Conservation (phyloP, 2,113 vertebrate species). For the Atrichornis clamosus region DNA sequence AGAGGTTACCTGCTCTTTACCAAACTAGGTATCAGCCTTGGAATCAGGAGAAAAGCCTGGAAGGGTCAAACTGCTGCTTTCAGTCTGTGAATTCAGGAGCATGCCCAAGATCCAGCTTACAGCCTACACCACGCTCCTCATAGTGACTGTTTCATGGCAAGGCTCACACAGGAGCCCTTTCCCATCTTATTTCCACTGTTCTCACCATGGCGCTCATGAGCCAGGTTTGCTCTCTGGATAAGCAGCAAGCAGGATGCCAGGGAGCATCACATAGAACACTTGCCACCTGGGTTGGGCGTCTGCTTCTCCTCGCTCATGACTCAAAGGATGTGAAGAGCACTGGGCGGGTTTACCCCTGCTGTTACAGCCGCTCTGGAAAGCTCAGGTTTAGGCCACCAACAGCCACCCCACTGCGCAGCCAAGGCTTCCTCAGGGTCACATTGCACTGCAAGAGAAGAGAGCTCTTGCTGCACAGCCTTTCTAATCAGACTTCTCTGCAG, state of each 20-base stretch:
- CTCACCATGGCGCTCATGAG: neutral
- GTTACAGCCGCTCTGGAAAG: neutral
- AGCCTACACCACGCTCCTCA: neutral
- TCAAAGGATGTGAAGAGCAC: neutral
- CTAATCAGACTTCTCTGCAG: neutral
- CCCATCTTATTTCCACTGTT: neutral
- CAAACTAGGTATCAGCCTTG: neutral
- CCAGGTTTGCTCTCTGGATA: neutral
- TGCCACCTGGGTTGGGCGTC: neutral
- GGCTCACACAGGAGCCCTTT: neutral
- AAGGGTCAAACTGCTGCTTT: neutral
- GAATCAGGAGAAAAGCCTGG: neutral
- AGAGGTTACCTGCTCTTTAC: neutral
- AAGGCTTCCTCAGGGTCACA: neutral
- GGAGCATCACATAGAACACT: neutral
- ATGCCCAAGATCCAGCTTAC: neutral
- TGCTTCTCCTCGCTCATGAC: neutral
- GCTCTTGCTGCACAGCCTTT: neutral
- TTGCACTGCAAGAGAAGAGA: neutral
- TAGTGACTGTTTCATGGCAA: neutral
- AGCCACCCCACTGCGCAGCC: neutral
- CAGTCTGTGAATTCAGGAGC: neutral
- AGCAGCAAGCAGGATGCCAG: neutral
- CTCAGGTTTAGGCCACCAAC: neutral
- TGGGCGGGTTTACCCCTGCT: neutral